Base-by-base conservation (phyloP, 2,113 vertebrate species). In the Misgurnus mizolepis region DNA sequence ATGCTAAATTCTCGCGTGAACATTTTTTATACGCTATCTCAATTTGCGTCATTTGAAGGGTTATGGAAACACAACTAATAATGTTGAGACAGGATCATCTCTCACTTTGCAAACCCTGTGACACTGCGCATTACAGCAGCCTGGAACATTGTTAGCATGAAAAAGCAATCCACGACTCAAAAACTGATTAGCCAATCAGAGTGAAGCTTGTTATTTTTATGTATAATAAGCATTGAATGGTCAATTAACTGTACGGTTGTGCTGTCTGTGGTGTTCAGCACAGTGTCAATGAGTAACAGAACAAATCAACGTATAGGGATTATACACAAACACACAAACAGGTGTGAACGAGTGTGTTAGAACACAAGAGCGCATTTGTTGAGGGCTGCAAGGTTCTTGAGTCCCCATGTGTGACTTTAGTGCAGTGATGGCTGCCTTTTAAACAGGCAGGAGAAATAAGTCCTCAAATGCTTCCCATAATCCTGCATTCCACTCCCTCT, bases 401-500 rank as follows among this genome's bases (percentile, higher is more conserved):
- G 47, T 22, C 34, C 69, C 34, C 22, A 41, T 68, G 55, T 71
- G 71, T 76, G 78, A 75, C 60, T 43, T 82, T 50, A 66, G 65
- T 15, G 45, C 64, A 43, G 58, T 15, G 71, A 70, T 79, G 80
- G 71, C 60, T 79, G 69, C 76, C 55, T 79, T 80, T 80, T 82
- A 82, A 82, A 82, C 67, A 72, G 68, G 68, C 73, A 60, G 76
- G 49, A 67, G 70, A 82, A 81, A 76, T 79, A 80, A 82, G 68
- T 69, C 81, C 80, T 80, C 49, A 80, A 77, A 84, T 68, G 80
- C 82, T 68, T 80, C 47, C 67, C 41, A 68, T 86, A 84, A 82
- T 86, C 83, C 77, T 4, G 7, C 78, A 84, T 74, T 80, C 50
- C 58, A 15, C 82, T 84, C 80, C 82, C 82, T 84, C 62, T 80